Evolutionary conservation across 1,140 invertebrate species (phyloP), one percentile per base, ranked within the genome.

Genomic region (Cepaea nemoralis): DNA sequence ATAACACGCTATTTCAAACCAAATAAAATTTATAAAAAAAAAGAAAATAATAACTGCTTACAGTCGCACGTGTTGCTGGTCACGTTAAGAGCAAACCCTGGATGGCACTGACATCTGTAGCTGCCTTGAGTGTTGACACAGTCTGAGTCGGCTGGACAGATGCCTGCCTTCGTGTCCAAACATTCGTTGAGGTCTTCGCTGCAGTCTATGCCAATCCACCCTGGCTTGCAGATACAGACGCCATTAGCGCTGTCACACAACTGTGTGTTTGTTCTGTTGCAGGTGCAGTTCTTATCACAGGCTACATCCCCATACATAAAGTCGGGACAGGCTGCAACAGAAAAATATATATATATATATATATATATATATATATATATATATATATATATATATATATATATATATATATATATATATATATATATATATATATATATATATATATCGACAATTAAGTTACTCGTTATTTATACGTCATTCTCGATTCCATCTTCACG

Each of bases 161-260:
- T 92, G 39, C 27, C 8, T 90, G 94, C 94, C 19, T 94, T 94
- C 93, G 95, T 94, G 80, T 94, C 94, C 83, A 95, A 93, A 87
- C 84, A 85, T 70, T 85, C 84, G 63, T 83, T 48, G 19, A 82
- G 33, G 67, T 85, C 78, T 6, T 45, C 48, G 8, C 42, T n/a
- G 35, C 83, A 84, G 22, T 27, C 39, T 12, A 24, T 35, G 45
- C 83, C 83, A 8, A 59, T 42, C 83, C 83, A 84, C 22, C 83
- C 83, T 42, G 42, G 24, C 37, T 73, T 80, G 76, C 83, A 84
- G 6, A 35, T 73, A 67, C 83, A 84, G 24, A 48, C 31, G 22
- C 83, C 81, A 42, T 35, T 69, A 0, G 67, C 71, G 40, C n/a
- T 39, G 39, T 77, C n/a, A 45, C 83, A 84, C 10, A 42, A 66